Base-by-base conservation (phyloP, 2,113 vertebrate species). In the Alces alces region DNA sequence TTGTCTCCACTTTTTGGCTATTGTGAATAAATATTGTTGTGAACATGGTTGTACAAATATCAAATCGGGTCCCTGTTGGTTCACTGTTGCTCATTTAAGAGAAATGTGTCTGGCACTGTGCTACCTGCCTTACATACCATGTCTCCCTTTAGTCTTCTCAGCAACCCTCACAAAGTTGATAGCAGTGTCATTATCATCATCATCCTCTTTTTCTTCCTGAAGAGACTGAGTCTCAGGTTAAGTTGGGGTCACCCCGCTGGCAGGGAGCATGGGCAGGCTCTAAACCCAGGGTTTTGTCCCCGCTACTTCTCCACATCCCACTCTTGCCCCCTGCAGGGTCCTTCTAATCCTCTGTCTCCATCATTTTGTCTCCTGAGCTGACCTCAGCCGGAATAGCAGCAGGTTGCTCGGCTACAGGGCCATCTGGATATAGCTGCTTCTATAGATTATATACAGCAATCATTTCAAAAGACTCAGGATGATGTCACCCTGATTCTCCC, bases 231-330 rank as follows among this genome's bases (percentile, higher is more conserved):
- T 54, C 88, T 89, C 70, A 57, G 47, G 36, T 57, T 54, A n/a
- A 33, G 33, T n/a, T 2, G 5, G 28, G 79, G 52, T 43, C 76
- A 39, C 33, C 43, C 64, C 1, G 45, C 45, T 43, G 61, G 19
- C 57, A 70, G 21, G 64, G 60, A 76, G 76, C 61, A 50, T 83
- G 80, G 86, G 7, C 0, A 4, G 50, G 1, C 0, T 88, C 80
- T 13, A 10, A 50, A 64, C 58, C 76, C 13, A 7, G 8, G 7
- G 64, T 27, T 43, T 17, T 86, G 8, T 82, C n/a, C 80, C 36
- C 33, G 36, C 25, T 8, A 0, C 12, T 13, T 28, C 2, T 3
- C 7, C 30, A 23, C 6, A 4, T 17, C 28, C 3, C 4, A 11
- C 4, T 30, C n/a, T n/a, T 13, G 50, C 6, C 47, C 33, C 55